Conservation (phyloP, 2,888 invertebrate species). For the Eumacrocentrus americanus region DNA sequence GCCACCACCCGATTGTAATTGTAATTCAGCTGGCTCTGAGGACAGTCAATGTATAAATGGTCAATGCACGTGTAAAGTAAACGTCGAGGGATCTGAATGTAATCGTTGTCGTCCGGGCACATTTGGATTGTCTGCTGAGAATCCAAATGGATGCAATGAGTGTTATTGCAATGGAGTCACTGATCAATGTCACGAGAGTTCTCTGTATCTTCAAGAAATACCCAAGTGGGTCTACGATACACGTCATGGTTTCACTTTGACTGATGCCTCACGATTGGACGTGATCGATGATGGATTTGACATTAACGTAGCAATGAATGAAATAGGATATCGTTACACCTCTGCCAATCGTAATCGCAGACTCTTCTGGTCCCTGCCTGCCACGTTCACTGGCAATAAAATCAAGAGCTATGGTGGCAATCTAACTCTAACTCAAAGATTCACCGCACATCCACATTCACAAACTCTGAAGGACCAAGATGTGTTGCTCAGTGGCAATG, state of each 20-base stretch:
- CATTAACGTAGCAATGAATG: constrained; percentile 66
- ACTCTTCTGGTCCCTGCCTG: constrained; percentile 79
- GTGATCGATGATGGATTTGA: constrained; percentile 64
- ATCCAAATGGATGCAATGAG: constrained; percentile 79
- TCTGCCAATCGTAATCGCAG: constrained; percentile 60
- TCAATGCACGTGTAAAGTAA: constrained; percentile 74
- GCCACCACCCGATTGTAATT: constrained; percentile 54
- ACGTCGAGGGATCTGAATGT: constrained; percentile 80
- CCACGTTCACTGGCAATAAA: constrained; percentile 69
- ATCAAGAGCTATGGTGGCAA: constrained; percentile 88
- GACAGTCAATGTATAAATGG: constrained; percentile 63
- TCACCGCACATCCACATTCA: constrained; percentile 66
- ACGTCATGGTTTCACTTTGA: constrained; percentile 68
- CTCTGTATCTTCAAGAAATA: constrained; percentile 70
- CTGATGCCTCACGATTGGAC: constrained; percentile 64
- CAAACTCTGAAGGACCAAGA: constrained; percentile 74
- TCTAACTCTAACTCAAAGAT: constrained; percentile 76
- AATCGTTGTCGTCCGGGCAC: constrained; percentile 79
- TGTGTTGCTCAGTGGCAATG: constrained; percentile 81
- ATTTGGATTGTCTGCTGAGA: constrained; percentile 74
- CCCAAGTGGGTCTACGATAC: constrained; percentile 68
- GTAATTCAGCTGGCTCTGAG: constrained; percentile 70
- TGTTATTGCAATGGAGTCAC: constrained; percentile 90
- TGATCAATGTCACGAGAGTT: constrained; percentile 74
- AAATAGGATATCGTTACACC: constrained; percentile 68